Percentiles rank a stretch among this genome's conserved stretches.
Evolutionary conservation across 92 coral and sea anemone genomes (phyloP).

Genomic region (Desmophyllum pertusum): DNA sequence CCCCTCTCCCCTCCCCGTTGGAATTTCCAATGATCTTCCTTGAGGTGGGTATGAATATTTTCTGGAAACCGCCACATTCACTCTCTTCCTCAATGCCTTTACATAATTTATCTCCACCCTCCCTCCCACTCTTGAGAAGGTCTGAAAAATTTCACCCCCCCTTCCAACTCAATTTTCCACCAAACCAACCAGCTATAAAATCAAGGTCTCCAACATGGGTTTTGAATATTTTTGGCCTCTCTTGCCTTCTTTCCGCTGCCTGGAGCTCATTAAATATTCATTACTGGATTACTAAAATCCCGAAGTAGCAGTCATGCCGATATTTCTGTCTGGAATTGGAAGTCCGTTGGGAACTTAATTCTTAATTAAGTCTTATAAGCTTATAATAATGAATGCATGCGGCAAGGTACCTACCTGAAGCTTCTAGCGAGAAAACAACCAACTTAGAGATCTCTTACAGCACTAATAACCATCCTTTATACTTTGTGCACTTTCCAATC

Average conservation of each 20-base stretch:
- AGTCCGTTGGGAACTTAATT: neutral
- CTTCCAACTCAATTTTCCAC: neutral
- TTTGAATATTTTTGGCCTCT: neutral
- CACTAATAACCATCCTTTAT: neutral
- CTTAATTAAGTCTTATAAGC: neutral
- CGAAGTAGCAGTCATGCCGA: neutral
- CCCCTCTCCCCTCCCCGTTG: no score
- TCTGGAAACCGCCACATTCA: no score
- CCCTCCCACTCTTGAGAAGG: no score
- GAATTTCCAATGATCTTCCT: no score
- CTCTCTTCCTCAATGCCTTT: no score
- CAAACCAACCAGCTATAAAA: no score
- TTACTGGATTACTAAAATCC: neutral
- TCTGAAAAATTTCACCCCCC: no score
- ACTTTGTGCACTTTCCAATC: neutral
- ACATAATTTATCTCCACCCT: no score
- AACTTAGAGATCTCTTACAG: neutral
- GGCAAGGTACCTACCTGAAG: neutral
- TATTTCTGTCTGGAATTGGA: neutral
- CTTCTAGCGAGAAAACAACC: neutral
- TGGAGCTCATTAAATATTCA: neutral
- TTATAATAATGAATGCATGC: neutral
- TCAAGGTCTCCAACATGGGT: neutral
- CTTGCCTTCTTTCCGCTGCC: neutral
- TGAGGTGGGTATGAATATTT: no score